Conservation (phyloP, 1,140 invertebrate species). For the Drosophila trapezifrons region DNA sequence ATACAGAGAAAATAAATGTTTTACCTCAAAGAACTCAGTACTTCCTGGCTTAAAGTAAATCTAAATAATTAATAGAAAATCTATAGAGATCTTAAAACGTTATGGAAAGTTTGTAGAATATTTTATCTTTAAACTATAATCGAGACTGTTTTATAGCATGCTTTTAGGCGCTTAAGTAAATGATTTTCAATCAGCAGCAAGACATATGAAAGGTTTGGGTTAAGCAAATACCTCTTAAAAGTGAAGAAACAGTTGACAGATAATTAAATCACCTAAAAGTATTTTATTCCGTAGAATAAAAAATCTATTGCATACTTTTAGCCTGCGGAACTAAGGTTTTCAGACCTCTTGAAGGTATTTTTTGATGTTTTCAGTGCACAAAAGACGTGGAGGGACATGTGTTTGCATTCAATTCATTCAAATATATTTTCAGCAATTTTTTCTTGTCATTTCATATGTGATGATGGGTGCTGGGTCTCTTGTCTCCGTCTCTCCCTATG, state of each 20-base stretch:
- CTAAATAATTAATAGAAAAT: too few relatives aligned
- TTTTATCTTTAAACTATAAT: too few relatives aligned
- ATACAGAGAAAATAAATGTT: not conserved
- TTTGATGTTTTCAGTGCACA: conserved; percentile 9
- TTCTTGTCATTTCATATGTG: conserved; percentile 67
- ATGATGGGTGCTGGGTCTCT: conserved; percentile 41
- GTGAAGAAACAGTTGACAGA: not conserved
- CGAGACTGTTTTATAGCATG: not conserved
- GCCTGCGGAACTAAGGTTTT: not conserved
- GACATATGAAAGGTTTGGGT: too few relatives aligned
- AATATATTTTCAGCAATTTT: conserved; percentile 77
- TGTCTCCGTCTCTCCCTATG: not conserved
- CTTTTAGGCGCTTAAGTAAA: not conserved
- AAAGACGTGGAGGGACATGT: conserved; percentile 40
- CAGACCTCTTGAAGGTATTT: not conserved
- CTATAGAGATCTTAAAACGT: not conserved
- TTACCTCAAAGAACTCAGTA: not conserved
- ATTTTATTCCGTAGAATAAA: too few relatives aligned
- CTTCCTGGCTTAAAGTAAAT: not conserved
- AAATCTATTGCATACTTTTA: conserved; percentile 1
- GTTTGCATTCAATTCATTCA: conserved; percentile 79
- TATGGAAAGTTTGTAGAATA: too few relatives aligned
- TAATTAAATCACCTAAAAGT: too few relatives aligned
- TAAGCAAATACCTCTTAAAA: too few relatives aligned
- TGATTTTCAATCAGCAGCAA: not conserved